phyloP scores from a whole-genome alignment of 2,113 vertebrate genomes.

The Cyanoramphus novaezelandiae region DNA sequence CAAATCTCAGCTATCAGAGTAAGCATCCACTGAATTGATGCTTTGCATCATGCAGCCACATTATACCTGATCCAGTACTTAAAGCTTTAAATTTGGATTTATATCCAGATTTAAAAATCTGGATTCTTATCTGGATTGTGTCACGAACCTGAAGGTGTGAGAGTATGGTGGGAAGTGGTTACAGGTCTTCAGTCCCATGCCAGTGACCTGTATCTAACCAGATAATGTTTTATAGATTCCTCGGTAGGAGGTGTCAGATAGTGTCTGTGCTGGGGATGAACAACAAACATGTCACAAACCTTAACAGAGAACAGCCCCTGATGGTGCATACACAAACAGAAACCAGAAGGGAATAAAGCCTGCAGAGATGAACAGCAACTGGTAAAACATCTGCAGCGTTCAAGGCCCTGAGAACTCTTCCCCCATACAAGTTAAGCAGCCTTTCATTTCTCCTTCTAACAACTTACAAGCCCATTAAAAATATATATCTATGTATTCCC shows the following conservation, averaged over 20 bases:
- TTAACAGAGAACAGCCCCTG: background rate
- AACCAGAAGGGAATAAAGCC: background rate
- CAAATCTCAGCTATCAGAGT: background rate
- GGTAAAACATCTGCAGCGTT: background rate
- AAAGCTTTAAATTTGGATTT: background rate
- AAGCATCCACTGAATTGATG: background rate
- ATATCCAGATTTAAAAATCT: background rate
- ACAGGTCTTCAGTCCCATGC: accelerated
- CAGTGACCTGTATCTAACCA: background rate
- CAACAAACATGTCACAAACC: background rate
- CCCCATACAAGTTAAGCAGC: background rate
- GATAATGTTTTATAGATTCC: background rate
- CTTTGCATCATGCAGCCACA: background rate
- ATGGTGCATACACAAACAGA: background rate
- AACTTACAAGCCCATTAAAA: conserved; percentile 50
- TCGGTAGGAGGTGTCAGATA: background rate
- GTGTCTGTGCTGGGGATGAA: background rate
- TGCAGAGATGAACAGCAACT: background rate
- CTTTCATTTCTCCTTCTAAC: conserved; percentile 45
- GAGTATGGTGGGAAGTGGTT: background rate
- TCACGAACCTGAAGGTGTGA: background rate
- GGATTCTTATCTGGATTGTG: background rate
- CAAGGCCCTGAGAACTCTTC: background rate
- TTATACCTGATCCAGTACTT: background rate
- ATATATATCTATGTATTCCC: conserved; percentile 25